A percentile compares a stretch with the other conserved stretches of the same genome.
Evolutionary conservation across 2,113 vertebrate species (phyloP).

Genomic region (Asarcornis scutulata): DNA sequence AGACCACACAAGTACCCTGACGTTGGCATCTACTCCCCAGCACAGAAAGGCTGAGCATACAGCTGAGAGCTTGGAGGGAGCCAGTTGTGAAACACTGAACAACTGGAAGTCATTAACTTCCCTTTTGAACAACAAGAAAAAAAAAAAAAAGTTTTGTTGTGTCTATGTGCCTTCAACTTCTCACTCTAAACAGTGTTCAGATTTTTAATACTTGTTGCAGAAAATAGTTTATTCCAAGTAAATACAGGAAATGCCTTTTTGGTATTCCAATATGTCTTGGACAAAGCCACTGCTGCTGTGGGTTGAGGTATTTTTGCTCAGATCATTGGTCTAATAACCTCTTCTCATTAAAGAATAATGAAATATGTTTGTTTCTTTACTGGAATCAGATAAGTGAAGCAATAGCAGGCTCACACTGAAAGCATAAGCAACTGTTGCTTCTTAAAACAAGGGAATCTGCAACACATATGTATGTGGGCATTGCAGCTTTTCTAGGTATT

Average conservation of each 20-base stretch:
- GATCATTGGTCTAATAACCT: neutral
- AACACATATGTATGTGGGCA: neutral
- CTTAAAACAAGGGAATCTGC: neutral
- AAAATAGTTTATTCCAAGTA: conserved; percentile 34
- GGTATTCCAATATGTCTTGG: neutral
- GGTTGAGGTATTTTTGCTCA: neutral
- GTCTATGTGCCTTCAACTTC: conserved; percentile 13
- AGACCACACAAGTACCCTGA: neutral
- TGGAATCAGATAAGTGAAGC: neutral
- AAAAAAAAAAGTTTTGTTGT: conserved; percentile 14
- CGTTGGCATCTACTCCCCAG: neutral
- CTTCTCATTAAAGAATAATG: neutral
- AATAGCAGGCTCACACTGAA: neutral
- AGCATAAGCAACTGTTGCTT: neutral
- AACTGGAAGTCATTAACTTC: conserved; percentile 28
- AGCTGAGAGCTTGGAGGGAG: neutral
- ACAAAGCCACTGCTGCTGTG: neutral
- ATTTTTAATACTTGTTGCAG: neutral
- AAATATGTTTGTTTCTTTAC: neutral
- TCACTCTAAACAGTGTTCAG: conserved; percentile 13
- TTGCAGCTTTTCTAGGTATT: neutral
- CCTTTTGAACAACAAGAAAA: neutral
- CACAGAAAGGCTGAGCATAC: neutral
- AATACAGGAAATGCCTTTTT: conserved; percentile 53
- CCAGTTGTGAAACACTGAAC: neutral